Evolutionary conservation across 2,797 vertebrate species (phyloP).

Genomic region (Chaetophractus vellerosus): DNA sequence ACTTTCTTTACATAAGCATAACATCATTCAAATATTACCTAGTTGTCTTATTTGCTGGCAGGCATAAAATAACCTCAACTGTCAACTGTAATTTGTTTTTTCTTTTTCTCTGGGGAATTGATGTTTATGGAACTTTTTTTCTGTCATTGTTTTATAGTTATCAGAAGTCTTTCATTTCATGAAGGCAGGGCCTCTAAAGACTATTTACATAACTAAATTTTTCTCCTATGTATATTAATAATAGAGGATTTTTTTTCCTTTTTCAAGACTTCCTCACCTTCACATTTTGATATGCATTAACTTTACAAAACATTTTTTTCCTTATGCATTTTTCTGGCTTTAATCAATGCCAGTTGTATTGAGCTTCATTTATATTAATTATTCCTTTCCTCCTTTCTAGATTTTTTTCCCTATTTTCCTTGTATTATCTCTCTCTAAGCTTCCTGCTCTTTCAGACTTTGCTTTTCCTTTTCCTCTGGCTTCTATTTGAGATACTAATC

Average conservation of each 20-base stretch:
- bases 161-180: not conserved
- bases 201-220: not conserved
- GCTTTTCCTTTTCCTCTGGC: slow-evolving; percentile 30
- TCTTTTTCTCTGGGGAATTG: not conserved
- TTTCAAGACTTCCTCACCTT: not conserved
- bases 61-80: not conserved
- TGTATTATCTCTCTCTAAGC: slow-evolving; percentile 4
- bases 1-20: not conserved
- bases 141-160: not conserved
- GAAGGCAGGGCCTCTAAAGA: not conserved
- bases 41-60: not conserved
- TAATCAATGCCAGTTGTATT: not conserved
- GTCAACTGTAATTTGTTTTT: not conserved
- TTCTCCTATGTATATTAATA: slow-evolving; percentile 26
- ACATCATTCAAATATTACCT: not conserved
- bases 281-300: slow-evolving; percentile 3
- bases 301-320: not conserved
- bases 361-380: slow-evolving; percentile 36
- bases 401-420: not conserved
- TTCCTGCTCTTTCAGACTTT: slow-evolving; percentile 32
- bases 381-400: not conserved
- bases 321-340: not conserved
- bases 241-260: not conserved
- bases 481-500: slow-evolving; percentile 74
- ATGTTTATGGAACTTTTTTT: not conserved